A percentile compares a stretch with the other conserved stretches of the same genome.
phyloP scores from a whole-genome alignment of 35 echinoderm and acorn worm genomes.

The Patiria miniata region DNA sequence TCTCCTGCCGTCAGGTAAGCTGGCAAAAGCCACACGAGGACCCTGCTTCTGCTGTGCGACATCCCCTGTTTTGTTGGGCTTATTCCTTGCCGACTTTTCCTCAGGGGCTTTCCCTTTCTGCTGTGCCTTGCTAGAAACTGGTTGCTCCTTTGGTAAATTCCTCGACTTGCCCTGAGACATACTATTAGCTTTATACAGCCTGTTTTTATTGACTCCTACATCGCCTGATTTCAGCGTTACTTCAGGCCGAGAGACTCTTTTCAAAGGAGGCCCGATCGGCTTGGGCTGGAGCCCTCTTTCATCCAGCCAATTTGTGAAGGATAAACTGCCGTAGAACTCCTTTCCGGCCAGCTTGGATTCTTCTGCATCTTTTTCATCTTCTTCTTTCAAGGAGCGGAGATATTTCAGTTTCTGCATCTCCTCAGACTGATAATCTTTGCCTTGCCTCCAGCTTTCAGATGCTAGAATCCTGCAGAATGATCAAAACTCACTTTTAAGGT shows the following conservation, averaged over 20 bases:
- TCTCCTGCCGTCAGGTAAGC: constrained; percentile 15
- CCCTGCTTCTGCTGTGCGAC: neutral
- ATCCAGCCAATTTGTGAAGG: constrained; percentile 87
- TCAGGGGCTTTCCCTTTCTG: constrained; percentile 7
- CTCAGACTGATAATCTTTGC: constrained; percentile 63
- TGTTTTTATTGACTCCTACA: neutral
- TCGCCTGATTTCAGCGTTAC: neutral
- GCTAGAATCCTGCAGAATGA: constrained; percentile 70
- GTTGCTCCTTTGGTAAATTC: neutral
- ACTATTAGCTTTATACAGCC: constrained; percentile 16
- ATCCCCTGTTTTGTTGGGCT: constrained; percentile 7
- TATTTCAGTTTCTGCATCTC: constrained; percentile 67
- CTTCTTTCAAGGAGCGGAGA: constrained; percentile 70
- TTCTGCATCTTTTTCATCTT: constrained; percentile 44
- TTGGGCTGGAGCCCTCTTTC: constrained; percentile 56
- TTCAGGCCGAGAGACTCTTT: constrained; percentile 11
- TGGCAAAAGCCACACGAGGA: neutral
- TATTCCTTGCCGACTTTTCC: neutral
- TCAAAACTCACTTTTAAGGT: too few relatives aligned
- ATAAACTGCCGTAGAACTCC: constrained; percentile 58
- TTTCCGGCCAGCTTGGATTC: constrained; percentile 70
- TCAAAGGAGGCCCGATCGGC: constrained; percentile 39
- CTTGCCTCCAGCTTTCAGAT: constrained; percentile 86
- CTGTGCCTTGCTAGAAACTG: neutral
- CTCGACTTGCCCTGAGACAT: neutral